Evolutionary conservation across 2,888 invertebrate genomes (phyloP).

Genomic region (Cinara cedri): DNA sequence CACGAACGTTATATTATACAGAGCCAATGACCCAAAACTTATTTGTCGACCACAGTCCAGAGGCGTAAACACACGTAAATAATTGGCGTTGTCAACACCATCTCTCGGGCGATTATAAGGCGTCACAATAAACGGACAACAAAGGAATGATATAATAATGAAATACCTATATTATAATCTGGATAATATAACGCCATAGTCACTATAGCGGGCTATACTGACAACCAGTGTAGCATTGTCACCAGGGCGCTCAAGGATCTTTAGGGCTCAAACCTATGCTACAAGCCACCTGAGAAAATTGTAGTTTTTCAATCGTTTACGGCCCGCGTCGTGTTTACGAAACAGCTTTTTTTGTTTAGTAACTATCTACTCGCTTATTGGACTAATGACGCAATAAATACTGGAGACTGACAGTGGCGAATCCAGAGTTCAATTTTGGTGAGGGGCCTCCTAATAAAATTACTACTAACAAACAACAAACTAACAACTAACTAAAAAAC

Average conservation of each 20-base stretch:
- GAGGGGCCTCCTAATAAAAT: no score
- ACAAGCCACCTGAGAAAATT: not conserved
- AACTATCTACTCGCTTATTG: no score
- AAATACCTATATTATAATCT: conserved; percentile 61
- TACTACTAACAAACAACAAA: no score
- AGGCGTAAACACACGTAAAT: conserved; percentile 43
- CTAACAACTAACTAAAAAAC: no score
- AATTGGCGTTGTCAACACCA: conserved; percentile 47
- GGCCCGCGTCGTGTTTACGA: not conserved
- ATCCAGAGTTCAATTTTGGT: no score
- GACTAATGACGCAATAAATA: no score
- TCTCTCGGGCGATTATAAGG: conserved; percentile 45
- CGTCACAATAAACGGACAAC: conserved; percentile 50
- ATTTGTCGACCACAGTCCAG: conserved; percentile 18
- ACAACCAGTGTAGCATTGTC: no score
- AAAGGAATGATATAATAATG: conserved; percentile 55
- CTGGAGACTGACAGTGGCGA: no score
- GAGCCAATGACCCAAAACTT: conserved; percentile 51
- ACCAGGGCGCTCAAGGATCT: conserved; percentile 25
- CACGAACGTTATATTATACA: not conserved
- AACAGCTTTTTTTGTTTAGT: no score
- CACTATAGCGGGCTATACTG: not conserved
- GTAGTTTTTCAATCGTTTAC: not conserved
- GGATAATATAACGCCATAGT: not conserved
- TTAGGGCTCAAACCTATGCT: not conserved